A percentile compares a stretch with the other conserved stretches of the same genome.
Evolutionary conservation across 2,113 vertebrate genomes (phyloP).

Genomic region (Lampris incognitus): DNA sequence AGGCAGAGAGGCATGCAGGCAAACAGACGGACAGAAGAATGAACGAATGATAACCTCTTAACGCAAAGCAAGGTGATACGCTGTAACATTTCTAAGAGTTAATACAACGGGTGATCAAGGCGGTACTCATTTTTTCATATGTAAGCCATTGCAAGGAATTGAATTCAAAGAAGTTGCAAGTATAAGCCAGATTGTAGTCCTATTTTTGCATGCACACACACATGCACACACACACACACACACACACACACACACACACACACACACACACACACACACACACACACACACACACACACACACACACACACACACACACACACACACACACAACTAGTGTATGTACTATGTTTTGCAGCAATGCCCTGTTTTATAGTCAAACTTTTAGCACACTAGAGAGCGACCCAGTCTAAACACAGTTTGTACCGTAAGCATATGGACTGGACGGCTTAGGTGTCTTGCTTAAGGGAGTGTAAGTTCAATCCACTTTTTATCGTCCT

Average conservation of each 20-base stretch:
- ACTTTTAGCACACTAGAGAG: neutral
- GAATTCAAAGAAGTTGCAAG: too few relatives aligned
- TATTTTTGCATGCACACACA: neutral
- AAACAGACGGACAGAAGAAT: neutral
- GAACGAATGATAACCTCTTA: neutral
- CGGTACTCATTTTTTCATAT: too few relatives aligned
- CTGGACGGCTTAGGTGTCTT: neutral
- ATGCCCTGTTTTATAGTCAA: neutral
- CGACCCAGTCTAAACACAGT: neutral
- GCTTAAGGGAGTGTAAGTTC: neutral
- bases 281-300: neutral
- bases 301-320: neutral
- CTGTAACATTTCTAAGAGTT: too few relatives aligned
- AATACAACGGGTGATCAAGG: too few relatives aligned
- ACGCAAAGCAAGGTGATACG: too few relatives aligned
- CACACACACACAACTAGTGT: too few relatives aligned
- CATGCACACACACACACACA: neutral
- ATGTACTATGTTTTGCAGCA: neutral
- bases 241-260: too few relatives aligned
- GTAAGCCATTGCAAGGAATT: too few relatives aligned
- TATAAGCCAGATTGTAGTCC: neutral
- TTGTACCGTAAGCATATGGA: neutral
- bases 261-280: neutral
- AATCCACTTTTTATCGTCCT: neutral
- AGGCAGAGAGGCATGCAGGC: too few relatives aligned